Base-by-base conservation (phyloP, 2,113 vertebrate genomes). In the Forbesichthys papilliferus region DNA sequence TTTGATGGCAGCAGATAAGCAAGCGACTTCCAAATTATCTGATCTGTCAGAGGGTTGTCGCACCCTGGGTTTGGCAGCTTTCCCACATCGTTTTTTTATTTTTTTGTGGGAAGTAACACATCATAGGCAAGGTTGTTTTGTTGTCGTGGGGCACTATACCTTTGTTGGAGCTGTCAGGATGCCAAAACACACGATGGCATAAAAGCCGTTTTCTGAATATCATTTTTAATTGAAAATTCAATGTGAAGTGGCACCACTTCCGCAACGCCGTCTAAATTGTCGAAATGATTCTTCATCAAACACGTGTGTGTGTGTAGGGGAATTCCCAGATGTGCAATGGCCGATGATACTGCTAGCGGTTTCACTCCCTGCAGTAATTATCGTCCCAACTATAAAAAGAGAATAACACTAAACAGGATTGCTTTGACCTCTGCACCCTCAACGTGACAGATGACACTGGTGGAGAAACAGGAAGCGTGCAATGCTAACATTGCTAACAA, bases 141-240 rank as follows among this genome's bases (percentile, higher is more conserved):
- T 81, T 70, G 65, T 87, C 84, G 54, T 27, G 74, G 68, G 74
- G 73, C 66, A 51, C 49, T 34, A 3, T 57, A 81, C 77, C 76
- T 88, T 81, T 42, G 81, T 85, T 83, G 76, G 67, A 73, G 72
- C 71, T 80, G 87, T 85, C 81, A 76, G 9, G 0, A 53, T 69
- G 83, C 85, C 81, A 82, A 88, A 79, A 73, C 14, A 78, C 64
- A 74, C 79, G 71, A 63, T 56, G 71, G 75, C 47, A 55, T 67
- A 73, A 61, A 73, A 42, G 76, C 77, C 65, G 46, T 69, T 73
- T 58, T 70, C 18, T 33, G 74, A 84, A 84, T 87, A 78, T 85
- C 74, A 79, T 60, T 81, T 82, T 85, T 81, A 82, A 86, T 82
- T 87, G 81, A 80, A 78, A 84, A 88, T 81, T 80, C 86, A 88